phyloP scores from a whole-genome alignment of 1,140 invertebrate genomes.

The Alviniconcha marisindica region DNA sequence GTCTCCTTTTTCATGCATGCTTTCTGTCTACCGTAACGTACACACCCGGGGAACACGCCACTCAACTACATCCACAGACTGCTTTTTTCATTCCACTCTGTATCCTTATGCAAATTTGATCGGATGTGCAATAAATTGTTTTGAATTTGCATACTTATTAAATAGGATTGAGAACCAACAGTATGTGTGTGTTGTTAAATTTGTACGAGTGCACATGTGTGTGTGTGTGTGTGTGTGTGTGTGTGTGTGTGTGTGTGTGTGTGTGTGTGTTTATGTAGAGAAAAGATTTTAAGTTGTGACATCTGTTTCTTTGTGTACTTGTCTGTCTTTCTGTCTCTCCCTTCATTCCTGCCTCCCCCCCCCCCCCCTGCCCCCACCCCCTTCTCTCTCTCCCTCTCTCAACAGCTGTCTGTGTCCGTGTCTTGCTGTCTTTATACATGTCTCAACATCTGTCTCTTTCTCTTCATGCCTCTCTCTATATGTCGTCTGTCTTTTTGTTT shows the following conservation, averaged over 20 bases:
- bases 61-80: background rate
- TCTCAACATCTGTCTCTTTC: no score
- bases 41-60: no score
- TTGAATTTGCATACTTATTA: slow-evolving; percentile 32
- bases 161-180: background rate
- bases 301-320: background rate
- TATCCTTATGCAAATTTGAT: slow-evolving; percentile 42
- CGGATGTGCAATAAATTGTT: slow-evolving; percentile 45
- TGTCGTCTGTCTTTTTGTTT: no score
- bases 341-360: no score
- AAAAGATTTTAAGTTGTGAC: no score
- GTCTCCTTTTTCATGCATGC: no score
- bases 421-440: no score
- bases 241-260: slow-evolving; percentile 23
- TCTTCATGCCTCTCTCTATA: no score
- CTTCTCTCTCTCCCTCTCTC: no score
- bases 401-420: no score
- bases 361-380: background rate
- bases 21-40: no score
- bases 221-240: slow-evolving; percentile 7
- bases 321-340: slow-evolving; percentile 5
- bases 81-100: slow-evolving; percentile 22
- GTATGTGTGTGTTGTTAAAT: background rate
- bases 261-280: slow-evolving; percentile 1
- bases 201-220: background rate